phyloP scores from a whole-genome alignment of 2,888 invertebrate genomes.

The Chrysopilus asiliformis region DNA sequence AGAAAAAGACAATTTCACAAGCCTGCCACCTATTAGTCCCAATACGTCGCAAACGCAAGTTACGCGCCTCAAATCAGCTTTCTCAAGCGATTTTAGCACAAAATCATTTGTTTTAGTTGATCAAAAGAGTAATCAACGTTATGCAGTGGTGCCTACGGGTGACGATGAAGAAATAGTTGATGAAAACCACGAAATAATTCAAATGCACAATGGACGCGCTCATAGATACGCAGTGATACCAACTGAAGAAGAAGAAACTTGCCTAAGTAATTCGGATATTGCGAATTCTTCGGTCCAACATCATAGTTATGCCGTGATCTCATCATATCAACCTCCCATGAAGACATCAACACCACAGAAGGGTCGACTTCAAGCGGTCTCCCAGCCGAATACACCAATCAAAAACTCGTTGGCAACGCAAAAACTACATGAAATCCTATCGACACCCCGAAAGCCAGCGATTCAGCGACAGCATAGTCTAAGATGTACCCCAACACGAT shows the following conservation, averaged over 20 bases:
- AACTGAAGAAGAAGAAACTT: conserved; percentile 39
- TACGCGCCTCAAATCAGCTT: conserved; percentile 30
- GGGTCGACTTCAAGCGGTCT: conserved; percentile 4
- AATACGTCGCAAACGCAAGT: conserved; percentile 4
- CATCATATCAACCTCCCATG: conserved; percentile 17
- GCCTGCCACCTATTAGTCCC: conserved; percentile 25
- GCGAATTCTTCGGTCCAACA: conserved; percentile 26
- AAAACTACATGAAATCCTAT: conserved; percentile 58
- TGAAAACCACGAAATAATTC: conserved; percentile 35
- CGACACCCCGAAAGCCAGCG: conserved; percentile 52
- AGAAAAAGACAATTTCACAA: conserved; percentile 27
- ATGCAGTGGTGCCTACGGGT: conserved; percentile 52
- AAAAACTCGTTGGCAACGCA: conserved; percentile 59
- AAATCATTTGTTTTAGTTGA: conserved; percentile 39
- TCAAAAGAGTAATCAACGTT: conserved; percentile 41
- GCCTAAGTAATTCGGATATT: conserved; percentile 36
- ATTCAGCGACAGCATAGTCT: conserved; percentile 25
- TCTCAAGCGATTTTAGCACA: conserved; percentile 36
- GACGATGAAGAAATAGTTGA: conserved; percentile 41
- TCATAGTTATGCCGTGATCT: conserved; percentile 16
- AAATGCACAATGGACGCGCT: conserved; percentile 35
- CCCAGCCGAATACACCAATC: conserved; percentile 37
- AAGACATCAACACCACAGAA: conserved; percentile 29
- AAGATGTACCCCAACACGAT: conserved; percentile 15
- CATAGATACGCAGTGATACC: conserved; percentile 47